Evolutionary conservation across 92 coral and sea anemone species (phyloP).

Genomic region (Scolanthus callimorphus): DNA sequence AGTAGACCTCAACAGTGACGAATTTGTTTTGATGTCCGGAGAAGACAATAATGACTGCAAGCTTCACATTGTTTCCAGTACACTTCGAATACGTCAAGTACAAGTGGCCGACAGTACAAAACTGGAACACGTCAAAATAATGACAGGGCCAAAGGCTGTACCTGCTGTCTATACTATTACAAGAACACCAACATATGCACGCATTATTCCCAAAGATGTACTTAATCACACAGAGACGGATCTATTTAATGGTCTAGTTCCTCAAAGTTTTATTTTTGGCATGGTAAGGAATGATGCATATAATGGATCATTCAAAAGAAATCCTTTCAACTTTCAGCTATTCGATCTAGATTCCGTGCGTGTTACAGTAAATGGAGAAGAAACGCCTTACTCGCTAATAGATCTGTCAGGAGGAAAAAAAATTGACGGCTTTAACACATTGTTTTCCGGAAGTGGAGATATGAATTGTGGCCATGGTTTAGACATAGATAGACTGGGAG

Average conservation of each 20-base stretch:
- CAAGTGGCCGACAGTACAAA: conserved; percentile 18
- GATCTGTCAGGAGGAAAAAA: conserved; percentile 3
- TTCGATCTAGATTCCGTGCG: conserved; percentile 1
- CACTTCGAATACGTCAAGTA: conserved; percentile 9
- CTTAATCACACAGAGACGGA: conserved; percentile 14
- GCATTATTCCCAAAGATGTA: conserved; percentile 4
- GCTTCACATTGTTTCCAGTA: conserved; percentile 5
- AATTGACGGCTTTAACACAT: too few relatives aligned
- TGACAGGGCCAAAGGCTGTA: conserved; percentile 3
- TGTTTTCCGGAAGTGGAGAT: conserved; percentile 9
- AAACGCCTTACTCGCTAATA: background rate
- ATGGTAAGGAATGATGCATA: conserved; percentile 16
- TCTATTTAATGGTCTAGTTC: conserved; percentile 18
- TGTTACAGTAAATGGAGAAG: conserved; percentile 18
- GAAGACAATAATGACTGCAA: conserved; percentile 7
- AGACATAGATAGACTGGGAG: conserved; percentile 30
- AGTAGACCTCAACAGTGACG: conserved; percentile 7
- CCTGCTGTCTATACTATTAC: conserved; percentile 14
- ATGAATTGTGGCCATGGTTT: conserved; percentile 21
- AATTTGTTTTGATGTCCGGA: conserved; percentile 8
- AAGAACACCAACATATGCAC: conserved; percentile 8
- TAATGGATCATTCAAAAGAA: conserved; percentile 10
- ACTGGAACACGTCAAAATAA: conserved; percentile 1
- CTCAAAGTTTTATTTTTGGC: conserved; percentile 17
- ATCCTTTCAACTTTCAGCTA: conserved; percentile 20